Evolutionary conservation across 1,140 invertebrate genomes (phyloP), one percentile per base, ranked within the genome.

Genomic region (Varroa destructor): DNA sequence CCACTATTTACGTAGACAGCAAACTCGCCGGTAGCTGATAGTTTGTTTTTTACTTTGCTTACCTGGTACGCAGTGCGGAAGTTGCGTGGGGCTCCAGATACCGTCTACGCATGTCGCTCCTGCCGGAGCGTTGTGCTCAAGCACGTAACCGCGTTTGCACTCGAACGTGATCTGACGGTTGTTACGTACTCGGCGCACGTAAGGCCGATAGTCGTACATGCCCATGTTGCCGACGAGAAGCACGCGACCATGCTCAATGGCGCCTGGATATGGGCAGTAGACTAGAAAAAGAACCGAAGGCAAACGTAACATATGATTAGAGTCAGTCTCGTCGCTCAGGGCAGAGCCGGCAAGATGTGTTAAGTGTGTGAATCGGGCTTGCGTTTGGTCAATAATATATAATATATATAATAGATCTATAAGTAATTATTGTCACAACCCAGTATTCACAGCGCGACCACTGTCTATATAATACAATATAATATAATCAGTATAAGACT

Each of bases 101-200:
- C 91, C 91, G 10, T 90, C 88, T 36, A 95, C 85, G 76, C 92
- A 96, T 0, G 91, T 94, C 0, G 93, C 93, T 3, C 93, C 93
- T 0, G 89, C 88, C 0, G 93, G 90, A 8, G 93, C 93, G 42
- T 73, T 67, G 74, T 89, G 87, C 36, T 86, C 85, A 4, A 94
- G 77, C 0, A 89, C 87, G 76, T 89, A 93, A 0, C 91, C 91
- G 77, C 91, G 90, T 73, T 94, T 87, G 79, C 94, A 97, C 75
- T 95, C 90, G 79, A 94, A 97, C 86, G 93, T 91, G 43, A 97
- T 96, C 79, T 96, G 90, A 75, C 94, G 91, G 77, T 96, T 95
- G 79, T 93, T 94, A 0, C 81, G 82, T 72, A 90, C 87, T 81
- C 91, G 93, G 76, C 86, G 87, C 0, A 97, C 93, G 77, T 97